A percentile compares a stretch with the other conserved stretches of the same genome.
Conservation (phyloP, 2,888 invertebrate genomes). For the Eupithecia abbreviata region DNA sequence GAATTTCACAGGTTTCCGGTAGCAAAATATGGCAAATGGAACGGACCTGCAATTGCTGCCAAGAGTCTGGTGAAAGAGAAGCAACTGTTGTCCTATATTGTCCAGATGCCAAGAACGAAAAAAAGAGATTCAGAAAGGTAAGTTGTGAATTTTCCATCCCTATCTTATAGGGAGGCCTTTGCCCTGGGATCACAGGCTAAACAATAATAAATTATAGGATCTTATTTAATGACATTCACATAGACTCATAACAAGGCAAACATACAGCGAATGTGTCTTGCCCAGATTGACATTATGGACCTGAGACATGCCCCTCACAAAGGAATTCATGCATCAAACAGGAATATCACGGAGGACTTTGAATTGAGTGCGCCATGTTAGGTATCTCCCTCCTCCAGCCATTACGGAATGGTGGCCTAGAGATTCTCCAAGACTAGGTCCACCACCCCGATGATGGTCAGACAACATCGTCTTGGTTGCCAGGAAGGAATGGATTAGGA, state of each 20-base stretch:
- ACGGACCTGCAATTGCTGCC: constrained; percentile 97
- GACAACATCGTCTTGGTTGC: too few species aligned
- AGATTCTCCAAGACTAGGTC: too few species aligned
- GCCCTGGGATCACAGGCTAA: not conserved
- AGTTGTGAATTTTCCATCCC: not conserved
- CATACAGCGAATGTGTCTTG: too few species aligned
- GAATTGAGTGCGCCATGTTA: too few species aligned
- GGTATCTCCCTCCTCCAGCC: too few species aligned
- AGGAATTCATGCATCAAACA: too few species aligned
- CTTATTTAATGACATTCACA: not conserved
- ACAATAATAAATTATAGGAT: not conserved
- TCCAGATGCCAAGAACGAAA: constrained; percentile 94
- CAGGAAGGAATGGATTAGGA: too few species aligned
- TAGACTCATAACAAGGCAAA: not conserved
- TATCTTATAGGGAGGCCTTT: not conserved
- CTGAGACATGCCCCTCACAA: too few species aligned
- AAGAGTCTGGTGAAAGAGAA: constrained; percentile 96
- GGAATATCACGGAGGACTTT: too few species aligned
- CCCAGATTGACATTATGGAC: too few species aligned
- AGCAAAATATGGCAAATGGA: constrained; percentile 99
- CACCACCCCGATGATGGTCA: too few species aligned
- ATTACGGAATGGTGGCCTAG: too few species aligned
- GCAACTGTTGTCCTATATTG: constrained; percentile 94
- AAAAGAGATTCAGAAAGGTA: constrained; percentile 93
- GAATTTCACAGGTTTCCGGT: constrained; percentile 90